These are phyloP conservation scores for Apostichopus leukothele DNA, from an alignment of 53 echinoderm and acorn worm species.

Conservation along the genomic window DNA sequence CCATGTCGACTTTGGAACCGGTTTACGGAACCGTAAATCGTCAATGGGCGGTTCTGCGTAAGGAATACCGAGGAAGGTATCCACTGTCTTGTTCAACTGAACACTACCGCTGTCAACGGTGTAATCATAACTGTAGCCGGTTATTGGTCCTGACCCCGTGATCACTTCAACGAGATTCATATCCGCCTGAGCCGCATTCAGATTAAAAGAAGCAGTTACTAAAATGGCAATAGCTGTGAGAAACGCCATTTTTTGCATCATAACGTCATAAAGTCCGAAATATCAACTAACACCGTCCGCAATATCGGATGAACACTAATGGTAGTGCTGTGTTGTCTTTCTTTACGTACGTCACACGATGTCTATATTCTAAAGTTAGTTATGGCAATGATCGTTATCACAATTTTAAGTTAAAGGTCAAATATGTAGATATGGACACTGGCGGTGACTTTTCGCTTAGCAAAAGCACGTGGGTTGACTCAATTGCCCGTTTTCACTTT, in stretches of 20 bases:
- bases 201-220: not conserved
- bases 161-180: not conserved
- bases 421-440: too few relatives aligned
- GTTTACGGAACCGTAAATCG: conserved; percentile 61
- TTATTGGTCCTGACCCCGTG: not conserved
- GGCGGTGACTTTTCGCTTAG: too few relatives aligned
- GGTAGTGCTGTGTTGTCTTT: too few relatives aligned
- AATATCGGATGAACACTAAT: too few relatives aligned
- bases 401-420: too few relatives aligned
- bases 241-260: not conserved
- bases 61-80: conserved; percentile 78
- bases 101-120: not conserved
- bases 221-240: not conserved
- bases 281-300: too few relatives aligned
- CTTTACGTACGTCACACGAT: too few relatives aligned
- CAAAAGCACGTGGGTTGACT: too few relatives aligned
- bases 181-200: not conserved
- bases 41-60: conserved; percentile 83
- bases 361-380: too few relatives aligned
- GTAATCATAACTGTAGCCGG: conserved; percentile 19
- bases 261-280: too few relatives aligned
- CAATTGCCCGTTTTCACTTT: too few relatives aligned
- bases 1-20: conserved; percentile 57
- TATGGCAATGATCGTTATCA: too few relatives aligned
- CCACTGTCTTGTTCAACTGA: conserved; percentile 48